Evolutionary conservation across 2,113 vertebrate species (phyloP).

Genomic region (Chitala chitala): DNA sequence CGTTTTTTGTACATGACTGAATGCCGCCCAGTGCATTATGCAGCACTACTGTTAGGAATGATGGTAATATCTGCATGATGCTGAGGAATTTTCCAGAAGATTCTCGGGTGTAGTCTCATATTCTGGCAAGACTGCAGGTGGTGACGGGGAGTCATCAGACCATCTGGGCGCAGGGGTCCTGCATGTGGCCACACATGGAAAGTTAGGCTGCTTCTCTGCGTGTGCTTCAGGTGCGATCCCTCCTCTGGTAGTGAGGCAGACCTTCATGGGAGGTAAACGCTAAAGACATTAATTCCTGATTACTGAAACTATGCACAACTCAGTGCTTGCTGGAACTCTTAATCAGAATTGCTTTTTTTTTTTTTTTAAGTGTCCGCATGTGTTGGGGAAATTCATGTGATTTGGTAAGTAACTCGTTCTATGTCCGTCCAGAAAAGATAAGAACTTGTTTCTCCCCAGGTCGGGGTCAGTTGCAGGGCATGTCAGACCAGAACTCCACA

Average conservation of each 20-base stretch:
- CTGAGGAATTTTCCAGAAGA: constrained; percentile 8
- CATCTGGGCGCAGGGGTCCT: background rate
- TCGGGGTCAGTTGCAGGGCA: too few relatives aligned
- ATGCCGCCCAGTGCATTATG: background rate
- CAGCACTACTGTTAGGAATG: background rate
- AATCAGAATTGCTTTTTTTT: background rate
- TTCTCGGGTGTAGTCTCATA: background rate
- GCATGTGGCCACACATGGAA: background rate
- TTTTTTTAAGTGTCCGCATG: too few relatives aligned
- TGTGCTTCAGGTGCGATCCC: background rate
- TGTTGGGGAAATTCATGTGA: too few relatives aligned
- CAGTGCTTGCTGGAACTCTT: background rate
- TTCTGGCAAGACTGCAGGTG: background rate
- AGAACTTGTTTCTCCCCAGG: too few relatives aligned
- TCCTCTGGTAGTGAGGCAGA: background rate
- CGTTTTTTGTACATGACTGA: too few relatives aligned
- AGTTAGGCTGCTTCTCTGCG: background rate
- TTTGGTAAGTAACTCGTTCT: too few relatives aligned
- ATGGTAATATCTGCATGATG: background rate
- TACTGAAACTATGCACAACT: background rate
- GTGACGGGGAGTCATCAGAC: background rate
- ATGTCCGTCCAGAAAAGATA: too few relatives aligned
- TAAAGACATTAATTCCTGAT: background rate
- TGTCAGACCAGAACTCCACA: too few relatives aligned
- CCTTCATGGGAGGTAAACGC: background rate